These are phyloP conservation scores for Staurois parvus DNA, from an alignment of 2,797 vertebrate species.

Conservation along the genomic window DNA sequence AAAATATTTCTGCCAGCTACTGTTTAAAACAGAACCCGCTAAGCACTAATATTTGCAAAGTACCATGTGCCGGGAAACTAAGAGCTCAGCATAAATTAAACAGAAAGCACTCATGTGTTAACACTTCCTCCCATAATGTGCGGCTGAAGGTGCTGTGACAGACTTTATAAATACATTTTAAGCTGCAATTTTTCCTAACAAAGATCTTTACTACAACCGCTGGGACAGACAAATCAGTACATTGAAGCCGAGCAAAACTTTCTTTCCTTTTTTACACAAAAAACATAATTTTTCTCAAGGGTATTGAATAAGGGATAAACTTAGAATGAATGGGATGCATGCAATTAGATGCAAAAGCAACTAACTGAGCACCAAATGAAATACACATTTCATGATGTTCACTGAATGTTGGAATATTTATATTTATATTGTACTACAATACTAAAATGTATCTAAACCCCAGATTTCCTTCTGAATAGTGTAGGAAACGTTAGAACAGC, in stretches of 20 bases:
- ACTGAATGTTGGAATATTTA: no score
- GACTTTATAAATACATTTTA: neutral
- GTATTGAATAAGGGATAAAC: neutral
- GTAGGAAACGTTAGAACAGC: no score
- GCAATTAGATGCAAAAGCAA: neutral
- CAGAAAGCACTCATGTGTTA: neutral
- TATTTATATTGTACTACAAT: no score
- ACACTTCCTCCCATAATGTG: neutral
- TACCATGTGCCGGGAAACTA: conserved; percentile 36
- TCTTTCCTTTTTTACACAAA: neutral
- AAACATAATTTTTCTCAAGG: neutral
- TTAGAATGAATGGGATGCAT: neutral
- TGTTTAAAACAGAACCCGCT: conserved; percentile 40
- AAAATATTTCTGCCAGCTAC: conserved; percentile 46
- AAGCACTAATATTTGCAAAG: conserved; percentile 53
- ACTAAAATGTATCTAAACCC: no score
- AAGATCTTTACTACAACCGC: no score
- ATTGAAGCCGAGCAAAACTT: no score
- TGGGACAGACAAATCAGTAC: no score
- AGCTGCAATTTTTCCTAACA: no score
- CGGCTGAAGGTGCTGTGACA: neutral
- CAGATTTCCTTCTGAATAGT: no score
- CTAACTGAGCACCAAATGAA: neutral
- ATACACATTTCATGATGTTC: no score
- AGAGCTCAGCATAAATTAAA: conserved; percentile 16